A percentile compares a stretch with the other conserved stretches of the same genome.
Conservation (phyloP, 2,113 vertebrate genomes). For the Phaetusa simplex region DNA sequence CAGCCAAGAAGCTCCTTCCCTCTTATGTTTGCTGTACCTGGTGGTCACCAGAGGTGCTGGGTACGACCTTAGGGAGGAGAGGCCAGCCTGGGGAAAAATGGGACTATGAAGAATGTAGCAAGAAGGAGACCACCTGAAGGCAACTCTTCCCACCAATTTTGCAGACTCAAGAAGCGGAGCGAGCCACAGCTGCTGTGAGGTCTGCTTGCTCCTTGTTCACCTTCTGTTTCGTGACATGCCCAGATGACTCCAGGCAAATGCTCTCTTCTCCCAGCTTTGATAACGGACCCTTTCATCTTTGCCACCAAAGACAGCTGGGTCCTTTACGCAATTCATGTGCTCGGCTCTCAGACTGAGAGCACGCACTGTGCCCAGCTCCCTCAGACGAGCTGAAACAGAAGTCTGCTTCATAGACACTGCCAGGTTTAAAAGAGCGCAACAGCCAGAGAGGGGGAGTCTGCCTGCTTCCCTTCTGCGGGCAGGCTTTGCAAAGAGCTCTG, state of each 20-base stretch:
- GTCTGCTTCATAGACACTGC: neutral
- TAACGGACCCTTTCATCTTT: neutral
- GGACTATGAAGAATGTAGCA: neutral
- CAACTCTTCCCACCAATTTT: neutral
- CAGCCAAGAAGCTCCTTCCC: neutral
- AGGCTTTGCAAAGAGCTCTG: neutral
- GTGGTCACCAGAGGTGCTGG: neutral
- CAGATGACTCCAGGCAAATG: neutral
- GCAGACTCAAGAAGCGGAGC: neutral
- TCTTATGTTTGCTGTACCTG: neutral
- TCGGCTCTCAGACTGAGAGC: neutral
- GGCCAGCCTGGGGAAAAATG: neutral
- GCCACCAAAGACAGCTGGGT: constrained; percentile 5
- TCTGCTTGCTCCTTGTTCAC: neutral
- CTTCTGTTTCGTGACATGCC: neutral
- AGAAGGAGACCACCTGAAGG: neutral
- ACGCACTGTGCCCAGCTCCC: neutral
- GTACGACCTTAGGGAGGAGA: neutral
- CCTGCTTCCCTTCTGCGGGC: neutral
- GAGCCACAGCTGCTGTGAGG: neutral
- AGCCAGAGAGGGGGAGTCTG: neutral
- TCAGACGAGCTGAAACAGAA: neutral
- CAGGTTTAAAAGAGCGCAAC: constrained; percentile 1
- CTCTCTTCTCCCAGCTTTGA: constrained; percentile 10
- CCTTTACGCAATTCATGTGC: neutral